These are phyloP conservation scores for Nephotettix cincticeps DNA, from an alignment of 1,140 invertebrate genomes.

Conservation along the genomic window DNA sequence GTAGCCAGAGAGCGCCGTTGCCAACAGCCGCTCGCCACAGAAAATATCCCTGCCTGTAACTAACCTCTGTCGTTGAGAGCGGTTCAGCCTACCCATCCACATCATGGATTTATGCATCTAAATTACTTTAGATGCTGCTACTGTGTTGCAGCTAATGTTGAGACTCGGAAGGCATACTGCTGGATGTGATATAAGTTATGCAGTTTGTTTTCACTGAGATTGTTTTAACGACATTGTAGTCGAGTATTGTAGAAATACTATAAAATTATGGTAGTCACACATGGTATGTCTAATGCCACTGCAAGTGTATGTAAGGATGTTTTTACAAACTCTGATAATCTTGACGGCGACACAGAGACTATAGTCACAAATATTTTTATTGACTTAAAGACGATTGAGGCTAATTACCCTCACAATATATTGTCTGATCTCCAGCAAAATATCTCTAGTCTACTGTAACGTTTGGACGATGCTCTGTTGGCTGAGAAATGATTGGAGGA, in stretches of 20 bases:
- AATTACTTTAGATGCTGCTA: no score
- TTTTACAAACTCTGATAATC: not conserved
- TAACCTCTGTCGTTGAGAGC: no score
- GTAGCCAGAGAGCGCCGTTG: no score
- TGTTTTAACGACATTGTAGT: not conserved
- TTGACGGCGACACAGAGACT: not conserved
- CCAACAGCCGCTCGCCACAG: no score
- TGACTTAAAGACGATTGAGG: not conserved
- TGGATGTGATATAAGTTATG: no score
- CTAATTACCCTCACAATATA: not conserved
- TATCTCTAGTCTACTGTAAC: not conserved
- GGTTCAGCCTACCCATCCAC: no score
- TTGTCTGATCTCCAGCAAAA: not conserved
- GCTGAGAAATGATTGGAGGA: not conserved
- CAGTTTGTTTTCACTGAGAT: no score
- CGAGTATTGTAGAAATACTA: not conserved
- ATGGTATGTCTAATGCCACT: not conserved
- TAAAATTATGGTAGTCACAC: not conserved
- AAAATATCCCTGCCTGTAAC: no score
- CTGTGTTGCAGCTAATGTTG: no score
- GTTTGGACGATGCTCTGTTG: not conserved
- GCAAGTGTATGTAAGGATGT: not conserved
- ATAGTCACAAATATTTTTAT: not conserved
- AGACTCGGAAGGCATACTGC: no score
- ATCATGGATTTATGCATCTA: no score